Base-by-base conservation (phyloP, 1,140 invertebrate species). In the Ooceraea biroi region DNA sequence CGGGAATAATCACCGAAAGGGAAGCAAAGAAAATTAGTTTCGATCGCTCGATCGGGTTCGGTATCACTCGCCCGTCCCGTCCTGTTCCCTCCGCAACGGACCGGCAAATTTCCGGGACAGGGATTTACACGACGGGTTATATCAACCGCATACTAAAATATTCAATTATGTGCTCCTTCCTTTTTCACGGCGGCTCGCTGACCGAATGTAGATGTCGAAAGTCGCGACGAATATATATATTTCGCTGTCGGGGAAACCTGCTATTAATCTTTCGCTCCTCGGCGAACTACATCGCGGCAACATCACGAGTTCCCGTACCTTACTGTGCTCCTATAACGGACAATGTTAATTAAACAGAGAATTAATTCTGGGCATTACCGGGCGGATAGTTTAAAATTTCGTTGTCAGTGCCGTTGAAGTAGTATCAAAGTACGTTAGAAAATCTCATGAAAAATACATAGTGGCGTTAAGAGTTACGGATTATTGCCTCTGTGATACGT, bases 141-240 rank as follows among this genome's bases (percentile, higher is more conserved):
- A 58, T 65, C 41, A 83, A 71, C 57, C 65, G 66, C 25, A 27
- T 77, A 73, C 65, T 86, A 78, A 86, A 86, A 86, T 77, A 82
- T 87, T 72, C 71, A 87, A 80, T 80, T 84, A 66, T 63, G n/a
- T 66, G 12, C 44, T 25, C 17, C 12, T 57, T 17, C 22, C 22
- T 44, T 44, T 27, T 27, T 10, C 11, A 17, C 22, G 10, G 4
- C 41, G 2, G 36, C 17, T 73, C 44, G 55, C n/a, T 36, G 41
- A 14, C 8, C 30, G 48, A 77, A 65, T 44, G 22, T 80, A 71
- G 69, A 80, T 57, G 65, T 80, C 65, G 17, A 78, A 78, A 69
- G 50, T 57, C 50, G 5, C n/a, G 57, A 50, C 57, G 74, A 77
- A 77, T 77, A n/a, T n/a, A n/a, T n/a, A n/a, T n/a, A 77, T 66